These are phyloP conservation scores for Lydus trimaculatus DNA, from an alignment of 2,888 invertebrate genomes.

Conservation along the genomic window DNA sequence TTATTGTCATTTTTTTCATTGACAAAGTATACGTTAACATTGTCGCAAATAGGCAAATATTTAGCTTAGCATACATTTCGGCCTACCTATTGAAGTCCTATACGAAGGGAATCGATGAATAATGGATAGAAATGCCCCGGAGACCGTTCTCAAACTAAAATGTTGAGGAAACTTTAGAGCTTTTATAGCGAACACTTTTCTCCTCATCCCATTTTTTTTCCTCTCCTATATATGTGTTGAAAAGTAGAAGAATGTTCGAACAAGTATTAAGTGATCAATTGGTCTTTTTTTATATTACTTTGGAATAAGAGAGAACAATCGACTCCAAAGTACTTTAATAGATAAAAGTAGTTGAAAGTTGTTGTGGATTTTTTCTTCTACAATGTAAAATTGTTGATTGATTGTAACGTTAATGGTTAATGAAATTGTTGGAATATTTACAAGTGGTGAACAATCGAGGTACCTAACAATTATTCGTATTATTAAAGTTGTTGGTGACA, in stretches of 20 bases:
- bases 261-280: conserved; percentile 41
- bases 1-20: not conserved
- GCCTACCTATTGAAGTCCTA: conserved; percentile 37
- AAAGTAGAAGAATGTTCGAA: conserved; percentile 34
- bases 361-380: not conserved
- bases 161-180: conserved; percentile 47
- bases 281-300: conserved; percentile 24
- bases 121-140: conserved; percentile 50
- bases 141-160: conserved; percentile 50
- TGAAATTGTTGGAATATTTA: conserved; percentile 34
- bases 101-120: conserved; percentile 50
- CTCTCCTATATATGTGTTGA: conserved; percentile 10
- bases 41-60: conserved; percentile 45
- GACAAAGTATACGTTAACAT: conserved; percentile 11
- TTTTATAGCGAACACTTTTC: conserved; percentile 46
- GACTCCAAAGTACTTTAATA: conserved; percentile 19
- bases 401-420: conserved; percentile 34
- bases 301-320: conserved; percentile 26
- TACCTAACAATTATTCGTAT: conserved; percentile 29
- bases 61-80: conserved; percentile 41
- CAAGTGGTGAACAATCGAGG: conserved; percentile 26
- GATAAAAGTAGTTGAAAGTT: conserved; percentile 17
- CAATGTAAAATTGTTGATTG: conserved; percentile 25
- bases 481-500: conserved; percentile 23
- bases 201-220: conserved; percentile 24